Evolutionary conservation across 1,140 invertebrate species (phyloP), one percentile per base, ranked within the genome.

Genomic region (Achatina immaculata): DNA sequence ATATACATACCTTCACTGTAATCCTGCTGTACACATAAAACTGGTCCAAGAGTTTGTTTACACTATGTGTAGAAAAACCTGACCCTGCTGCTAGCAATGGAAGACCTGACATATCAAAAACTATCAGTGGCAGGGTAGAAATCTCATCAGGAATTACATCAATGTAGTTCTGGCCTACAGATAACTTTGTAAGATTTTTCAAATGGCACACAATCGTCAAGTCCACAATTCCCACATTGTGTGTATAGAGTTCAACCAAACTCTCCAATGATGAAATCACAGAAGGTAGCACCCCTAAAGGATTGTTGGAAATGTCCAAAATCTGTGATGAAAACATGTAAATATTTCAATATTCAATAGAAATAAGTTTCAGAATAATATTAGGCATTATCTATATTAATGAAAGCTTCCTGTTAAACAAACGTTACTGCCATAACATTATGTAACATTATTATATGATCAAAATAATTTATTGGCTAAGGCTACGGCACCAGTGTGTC

Each of bases 251-350:
- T 58, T 85, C 72, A 62, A 40, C 66, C 3, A 88, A 71, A 38
- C 75, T 83, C 0, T 6, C 48, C 19, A 88, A 71, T 3, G 72
- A 69, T 16, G 71, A 81, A 0, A 89, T 71, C 16, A 76, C 66
- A 31, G 36, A 51, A 36, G 88, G 88, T 38, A 89, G 55, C 28
- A 74, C 74, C 16, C 83, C 74, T 9, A 88, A 80, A n/a, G 86
- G 85, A 77, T 88, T 89, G 73, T 83, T 68, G 28, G 85, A 84
- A 34, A 89, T 84, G 19, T 85, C 80, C 34, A 88, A 71, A 19
- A 58, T 40, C 66, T 73, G 43, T 72, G 58, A 72, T 11, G 14
- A 66, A 66, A 34, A 66, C 31, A 66, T 19, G 65, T n/a, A 19
- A 66, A 66, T n/a, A 66, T 66, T 34, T 51, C 11, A 51, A 51